Evolutionary conservation across 2,113 vertebrate genomes (phyloP).

Genomic region (Crotalus tigris): DNA sequence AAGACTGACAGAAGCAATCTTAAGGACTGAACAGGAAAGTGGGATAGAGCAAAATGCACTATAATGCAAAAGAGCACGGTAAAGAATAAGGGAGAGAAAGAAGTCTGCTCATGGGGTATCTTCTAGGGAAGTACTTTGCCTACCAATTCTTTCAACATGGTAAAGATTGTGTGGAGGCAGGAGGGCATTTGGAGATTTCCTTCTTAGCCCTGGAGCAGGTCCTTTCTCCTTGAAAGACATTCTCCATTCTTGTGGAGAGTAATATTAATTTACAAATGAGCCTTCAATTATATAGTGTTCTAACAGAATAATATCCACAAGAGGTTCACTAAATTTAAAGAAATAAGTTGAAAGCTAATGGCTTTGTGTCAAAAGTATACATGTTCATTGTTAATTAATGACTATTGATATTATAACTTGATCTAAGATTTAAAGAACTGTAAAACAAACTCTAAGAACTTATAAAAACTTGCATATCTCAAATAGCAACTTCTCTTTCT

Average conservation of each 20-base stretch:
- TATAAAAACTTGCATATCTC: not conserved
- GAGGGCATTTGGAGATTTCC: not conserved
- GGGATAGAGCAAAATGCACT: conserved; percentile 63
- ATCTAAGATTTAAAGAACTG: not conserved
- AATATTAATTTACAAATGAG: not conserved
- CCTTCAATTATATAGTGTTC: not conserved
- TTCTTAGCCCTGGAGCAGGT: not conserved
- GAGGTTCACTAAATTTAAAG: not conserved
- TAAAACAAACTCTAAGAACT: not conserved
- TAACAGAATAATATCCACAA: not conserved
- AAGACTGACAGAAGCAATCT: not conserved
- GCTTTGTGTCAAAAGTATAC: not conserved
- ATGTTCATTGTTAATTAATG: not conserved
- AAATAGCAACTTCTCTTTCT: not conserved
- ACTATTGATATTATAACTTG: not conserved
- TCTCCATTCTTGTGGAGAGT: not conserved
- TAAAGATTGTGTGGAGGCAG: not conserved
- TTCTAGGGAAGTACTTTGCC: not conserved
- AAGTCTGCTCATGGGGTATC: not conserved
- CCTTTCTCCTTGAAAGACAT: not conserved
- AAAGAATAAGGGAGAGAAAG: not conserved
- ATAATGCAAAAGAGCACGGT: conserved; percentile 59
- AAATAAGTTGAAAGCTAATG: not conserved
- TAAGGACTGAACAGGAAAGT: conserved; percentile 12
- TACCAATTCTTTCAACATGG: not conserved